phyloP scores from a whole-genome alignment of 1,140 invertebrate genomes.

The Drosophila sulfurigaster region DNA sequence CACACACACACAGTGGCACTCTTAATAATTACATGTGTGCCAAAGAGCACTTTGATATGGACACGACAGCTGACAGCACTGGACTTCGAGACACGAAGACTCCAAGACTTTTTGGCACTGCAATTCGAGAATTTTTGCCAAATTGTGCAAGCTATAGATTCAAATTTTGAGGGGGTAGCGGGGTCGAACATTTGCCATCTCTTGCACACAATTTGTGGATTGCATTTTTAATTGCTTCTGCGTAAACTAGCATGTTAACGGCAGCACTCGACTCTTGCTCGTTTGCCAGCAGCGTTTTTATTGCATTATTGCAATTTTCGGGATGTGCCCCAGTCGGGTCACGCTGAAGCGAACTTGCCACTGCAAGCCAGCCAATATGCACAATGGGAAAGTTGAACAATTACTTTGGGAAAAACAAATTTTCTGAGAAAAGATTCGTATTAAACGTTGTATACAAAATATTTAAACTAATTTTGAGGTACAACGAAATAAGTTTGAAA shows the following conservation, averaged over 20 bases:
- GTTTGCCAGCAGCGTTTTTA: conserved; percentile 11
- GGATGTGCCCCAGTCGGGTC: neutral
- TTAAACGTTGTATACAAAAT: no score
- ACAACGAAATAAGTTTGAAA: no score
- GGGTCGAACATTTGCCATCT: conserved; percentile 3
- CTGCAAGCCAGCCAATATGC: no score
- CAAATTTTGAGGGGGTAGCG: conserved; percentile 6
- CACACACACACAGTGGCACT: conserved; percentile 32
- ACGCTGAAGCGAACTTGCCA: neutral
- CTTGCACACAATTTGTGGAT: conserved; percentile 28
- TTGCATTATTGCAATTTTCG: conserved; percentile 41
- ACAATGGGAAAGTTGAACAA: no score
- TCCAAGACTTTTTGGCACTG: neutral
- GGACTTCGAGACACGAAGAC: neutral
- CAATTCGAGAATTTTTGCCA: no score
- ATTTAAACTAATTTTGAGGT: no score
- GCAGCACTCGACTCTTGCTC: conserved; percentile 1
- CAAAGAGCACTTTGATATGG: conserved; percentile 55
- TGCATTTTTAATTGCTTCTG: conserved; percentile 68
- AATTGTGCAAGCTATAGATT: neutral
- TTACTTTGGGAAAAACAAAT: no score
- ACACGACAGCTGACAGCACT: conserved; percentile 34
- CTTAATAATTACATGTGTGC: conserved; percentile 72
- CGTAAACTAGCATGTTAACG: conserved; percentile 55
- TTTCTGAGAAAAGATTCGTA: no score